Conservation (phyloP, 2,888 invertebrate genomes). For the Ommatoiulus sabulosus region DNA sequence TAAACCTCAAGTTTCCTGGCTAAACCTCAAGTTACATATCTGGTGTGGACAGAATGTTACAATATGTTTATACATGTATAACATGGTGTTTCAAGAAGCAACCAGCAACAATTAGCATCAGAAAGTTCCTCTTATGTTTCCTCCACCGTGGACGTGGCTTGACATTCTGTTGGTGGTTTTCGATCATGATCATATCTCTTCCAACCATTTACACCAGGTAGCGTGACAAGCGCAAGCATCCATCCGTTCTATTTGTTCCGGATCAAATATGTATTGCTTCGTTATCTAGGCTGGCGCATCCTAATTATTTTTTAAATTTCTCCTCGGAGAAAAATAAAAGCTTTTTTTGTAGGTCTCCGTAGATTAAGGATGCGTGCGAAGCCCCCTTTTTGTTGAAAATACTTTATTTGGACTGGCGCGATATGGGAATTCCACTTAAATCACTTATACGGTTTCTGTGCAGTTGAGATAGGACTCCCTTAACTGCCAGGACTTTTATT, state of each 20-base stretch:
- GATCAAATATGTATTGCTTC: background rate
- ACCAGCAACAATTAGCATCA: too few species aligned
- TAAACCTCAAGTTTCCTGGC: too few species aligned
- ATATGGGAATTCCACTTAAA: constrained; percentile 43
- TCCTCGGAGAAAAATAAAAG: background rate
- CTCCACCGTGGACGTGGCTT: too few species aligned
- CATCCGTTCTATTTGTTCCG: background rate
- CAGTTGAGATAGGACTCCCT: constrained; percentile 36
- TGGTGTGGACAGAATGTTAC: too few species aligned
- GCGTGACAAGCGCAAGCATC: background rate
- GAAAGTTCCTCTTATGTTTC: too few species aligned
- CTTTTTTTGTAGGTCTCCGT: background rate
- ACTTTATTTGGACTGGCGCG: constrained; percentile 38
- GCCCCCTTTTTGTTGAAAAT: background rate
- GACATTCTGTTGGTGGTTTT: too few species aligned
- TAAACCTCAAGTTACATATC: too few species aligned
- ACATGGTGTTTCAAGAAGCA: too few species aligned
- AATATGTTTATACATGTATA: too few species aligned
- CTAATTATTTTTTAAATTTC: constrained; percentile 37
- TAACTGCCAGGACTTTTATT: constrained; percentile 37
- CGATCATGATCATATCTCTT: too few species aligned
- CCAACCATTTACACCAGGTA: background rate
- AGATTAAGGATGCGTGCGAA: background rate
- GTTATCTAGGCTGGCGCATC: constrained; percentile 8
- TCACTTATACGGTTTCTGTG: constrained; percentile 43